phyloP scores from a whole-genome alignment of 1,140 invertebrate species.

The Drosophila yakuba region DNA sequence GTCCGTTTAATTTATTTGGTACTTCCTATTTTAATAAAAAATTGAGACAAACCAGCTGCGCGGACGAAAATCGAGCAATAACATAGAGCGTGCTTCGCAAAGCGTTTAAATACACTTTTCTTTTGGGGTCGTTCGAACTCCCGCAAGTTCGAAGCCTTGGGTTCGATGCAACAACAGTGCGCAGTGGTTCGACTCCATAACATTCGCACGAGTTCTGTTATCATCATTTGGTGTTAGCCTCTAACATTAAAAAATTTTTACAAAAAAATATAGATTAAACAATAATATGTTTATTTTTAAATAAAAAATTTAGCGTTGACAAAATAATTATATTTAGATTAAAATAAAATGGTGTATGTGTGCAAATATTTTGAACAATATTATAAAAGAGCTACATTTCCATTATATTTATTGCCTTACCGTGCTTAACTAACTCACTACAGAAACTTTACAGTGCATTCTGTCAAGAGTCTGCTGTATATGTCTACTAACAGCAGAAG shows the following conservation, averaged over 20 bases:
- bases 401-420: neutral
- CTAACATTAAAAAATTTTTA: no score
- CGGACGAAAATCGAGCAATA: conserved; percentile 27
- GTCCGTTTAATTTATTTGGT: conserved; percentile 8
- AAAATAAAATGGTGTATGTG: no score
- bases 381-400: no score
- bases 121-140: neutral
- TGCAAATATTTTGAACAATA: no score
- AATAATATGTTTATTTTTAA: no score
- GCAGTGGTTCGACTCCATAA: neutral
- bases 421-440: neutral
- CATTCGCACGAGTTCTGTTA: neutral
- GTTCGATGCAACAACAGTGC: neutral
- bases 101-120: conserved; percentile 16
- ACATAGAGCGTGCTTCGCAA: conserved; percentile 12
- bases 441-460: neutral
- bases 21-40: neutral
- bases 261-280: no score
- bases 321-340: no score
- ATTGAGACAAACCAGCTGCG: conserved; percentile 2
- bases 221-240: no score
- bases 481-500: neutral
- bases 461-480: neutral
- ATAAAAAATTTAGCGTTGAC: no score
- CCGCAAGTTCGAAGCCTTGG: neutral